phyloP scores from a whole-genome alignment of 2,888 invertebrate genomes.

The Tenodera sinensis region DNA sequence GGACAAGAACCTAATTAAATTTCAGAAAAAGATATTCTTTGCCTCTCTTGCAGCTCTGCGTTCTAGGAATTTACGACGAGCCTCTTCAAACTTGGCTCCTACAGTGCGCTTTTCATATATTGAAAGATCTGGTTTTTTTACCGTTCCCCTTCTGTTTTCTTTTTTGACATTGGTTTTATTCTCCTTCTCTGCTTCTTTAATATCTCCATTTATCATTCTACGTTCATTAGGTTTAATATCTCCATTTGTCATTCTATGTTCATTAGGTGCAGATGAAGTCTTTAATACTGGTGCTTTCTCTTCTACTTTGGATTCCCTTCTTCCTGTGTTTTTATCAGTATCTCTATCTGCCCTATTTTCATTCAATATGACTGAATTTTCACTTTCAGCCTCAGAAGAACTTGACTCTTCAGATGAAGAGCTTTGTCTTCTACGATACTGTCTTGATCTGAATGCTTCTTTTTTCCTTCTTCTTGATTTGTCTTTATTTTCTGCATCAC shows the following conservation, averaged over 20 bases:
- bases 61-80: conserved; percentile 70
- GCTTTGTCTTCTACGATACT: not conserved
- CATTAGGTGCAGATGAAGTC: not conserved
- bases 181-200: conserved; percentile 4
- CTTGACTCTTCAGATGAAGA: not conserved
- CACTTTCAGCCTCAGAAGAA: not conserved
- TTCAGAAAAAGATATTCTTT: not conserved
- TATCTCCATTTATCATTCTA: conserved; percentile 21
- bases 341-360: not conserved
- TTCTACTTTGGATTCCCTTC: not conserved
- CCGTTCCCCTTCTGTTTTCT: conserved; percentile 16
- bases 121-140: conserved; percentile 48
- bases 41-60: conserved; percentile 58
- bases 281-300: not conserved
- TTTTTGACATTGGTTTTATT: not conserved
- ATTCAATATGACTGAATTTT: not conserved
- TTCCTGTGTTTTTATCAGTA: not conserved
- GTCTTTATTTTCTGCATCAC: not conserved
- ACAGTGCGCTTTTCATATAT: conserved; percentile 85
- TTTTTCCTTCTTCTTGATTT: not conserved
- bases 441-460: not conserved
- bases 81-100: conserved; percentile 70
- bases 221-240: not conserved
- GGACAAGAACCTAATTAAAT: not conserved
- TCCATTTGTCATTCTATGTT: conserved; percentile 22